These are phyloP conservation scores for Ferdinandea cuprea DNA, from an alignment of 2,888 invertebrate genomes.

Conservation along the genomic window DNA sequence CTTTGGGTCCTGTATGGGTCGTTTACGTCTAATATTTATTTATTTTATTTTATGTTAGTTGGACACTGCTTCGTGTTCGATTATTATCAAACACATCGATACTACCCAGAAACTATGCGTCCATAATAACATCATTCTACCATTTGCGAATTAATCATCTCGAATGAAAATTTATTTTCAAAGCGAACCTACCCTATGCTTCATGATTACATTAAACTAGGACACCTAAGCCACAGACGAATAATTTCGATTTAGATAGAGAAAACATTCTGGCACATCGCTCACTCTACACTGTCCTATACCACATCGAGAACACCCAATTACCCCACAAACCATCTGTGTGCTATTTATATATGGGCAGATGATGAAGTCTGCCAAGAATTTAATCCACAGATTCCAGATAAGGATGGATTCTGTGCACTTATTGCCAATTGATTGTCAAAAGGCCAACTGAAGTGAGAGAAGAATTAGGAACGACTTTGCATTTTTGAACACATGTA, in stretches of 20 bases:
- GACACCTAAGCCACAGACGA: neutral
- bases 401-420: conserved; percentile 37
- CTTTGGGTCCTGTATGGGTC: too few species aligned
- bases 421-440: conserved; percentile 53
- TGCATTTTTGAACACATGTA: conserved; percentile 47
- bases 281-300: conserved; percentile 20
- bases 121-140: too few species aligned
- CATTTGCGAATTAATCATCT: too few species aligned
- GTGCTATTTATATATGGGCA: conserved; percentile 3
- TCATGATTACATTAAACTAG: neutral
- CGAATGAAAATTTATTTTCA: too few species aligned
- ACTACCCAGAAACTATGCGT: too few species aligned
- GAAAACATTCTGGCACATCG: conserved; percentile 15
- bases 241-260: conserved; percentile 1
- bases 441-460: conserved; percentile 57
- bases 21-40: too few species aligned
- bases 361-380: conserved; percentile 38
- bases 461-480: conserved; percentile 36
- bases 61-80: too few species aligned
- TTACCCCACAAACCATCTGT: neutral
- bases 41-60: too few species aligned
- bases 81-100: too few species aligned
- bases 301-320: neutral
- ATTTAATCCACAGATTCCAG: conserved; percentile 51
- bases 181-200: neutral